phyloP scores from a whole-genome alignment of 37 sponge, comb jelly and placozoan species.

The Agelas oroides region DNA sequence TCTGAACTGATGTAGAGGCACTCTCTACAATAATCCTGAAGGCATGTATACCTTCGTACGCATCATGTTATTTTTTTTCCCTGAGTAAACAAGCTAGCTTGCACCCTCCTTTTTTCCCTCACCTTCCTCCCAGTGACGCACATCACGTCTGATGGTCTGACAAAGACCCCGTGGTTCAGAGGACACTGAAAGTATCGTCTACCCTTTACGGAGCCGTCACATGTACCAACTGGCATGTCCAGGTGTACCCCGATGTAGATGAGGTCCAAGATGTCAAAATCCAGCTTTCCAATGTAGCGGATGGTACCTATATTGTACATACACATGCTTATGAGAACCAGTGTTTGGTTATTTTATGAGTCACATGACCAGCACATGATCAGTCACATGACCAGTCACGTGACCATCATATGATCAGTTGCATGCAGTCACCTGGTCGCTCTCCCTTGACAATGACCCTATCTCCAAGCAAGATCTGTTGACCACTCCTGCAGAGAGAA shows the following conservation, averaged over 20 bases:
- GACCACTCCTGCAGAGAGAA: constrained; percentile 78
- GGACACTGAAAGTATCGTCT: constrained; percentile 74
- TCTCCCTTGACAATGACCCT: constrained; percentile 84
- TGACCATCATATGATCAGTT: background rate
- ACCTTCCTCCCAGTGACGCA: constrained; percentile 82
- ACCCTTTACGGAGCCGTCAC: constrained; percentile 65
- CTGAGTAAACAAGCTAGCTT: background rate
- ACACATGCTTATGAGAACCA: too few relatives aligned
- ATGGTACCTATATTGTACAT: constrained; percentile 53
- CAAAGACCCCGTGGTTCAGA: constrained; percentile 72
- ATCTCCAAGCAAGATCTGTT: constrained; percentile 84
- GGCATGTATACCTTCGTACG: too few relatives aligned
- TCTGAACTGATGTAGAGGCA: background rate
- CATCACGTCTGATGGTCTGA: constrained; percentile 57
- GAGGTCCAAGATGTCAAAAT: constrained; percentile 38
- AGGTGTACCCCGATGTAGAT: constrained; percentile 78
- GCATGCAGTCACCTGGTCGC: constrained; percentile 52
- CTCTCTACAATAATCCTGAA: too few relatives aligned
- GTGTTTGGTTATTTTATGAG: background rate
- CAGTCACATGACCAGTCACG: background rate
- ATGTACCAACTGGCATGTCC: constrained; percentile 75
- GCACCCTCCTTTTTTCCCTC: background rate
- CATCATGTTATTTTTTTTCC: background rate
- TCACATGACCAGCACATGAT: background rate
- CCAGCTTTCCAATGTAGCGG: constrained; percentile 81